Base-by-base conservation (phyloP, 2,888 invertebrate genomes). In the Torymus tubicola region DNA sequence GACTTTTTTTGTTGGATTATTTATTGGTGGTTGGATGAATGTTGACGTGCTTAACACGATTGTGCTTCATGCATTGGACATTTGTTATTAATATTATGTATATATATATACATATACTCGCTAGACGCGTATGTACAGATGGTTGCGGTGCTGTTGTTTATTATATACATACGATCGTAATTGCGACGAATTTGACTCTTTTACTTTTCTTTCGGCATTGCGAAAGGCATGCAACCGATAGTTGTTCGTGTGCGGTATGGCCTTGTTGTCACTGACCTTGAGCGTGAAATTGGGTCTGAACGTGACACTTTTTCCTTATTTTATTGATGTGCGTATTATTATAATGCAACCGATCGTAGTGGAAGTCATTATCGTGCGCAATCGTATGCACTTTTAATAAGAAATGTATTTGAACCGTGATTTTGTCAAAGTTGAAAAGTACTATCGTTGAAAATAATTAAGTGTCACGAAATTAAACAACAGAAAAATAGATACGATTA, bases 161-260 rank as follows among this genome's bases (percentile, higher is more conserved):
- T 61, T 68, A 21, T 21, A 21, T 21, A 21, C 2, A 21, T 64
- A 21, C 10, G 31, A 52, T n/a, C 50, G 18, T 64, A 52, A 16
- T 58, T 2, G 55, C 18, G 60, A 64, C 65, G 64, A 65, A 73
- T 78, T 73, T 81, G 73, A 73, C 68, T 81, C 65, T 73, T 71
- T 70, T 58, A 16, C 13, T 64, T 50, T 63, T 14, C 42, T 2
- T 16, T 63, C 10, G 42, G 0, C 42, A 8, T 73, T 73, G 2
- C 18, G 63, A 68, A 69, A 73, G 16, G 42, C 5, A 42, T 8
- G 42, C 8, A 4, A 42, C 31, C 3, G 50, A 55, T 65, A 18
- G 42, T 53, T 69, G 42, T 53, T 69, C n/a, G 61, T 8, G 42
- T 42, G 42, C 42, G 42, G 42, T 11, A 12, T 14, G 8, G 13